Conservation (phyloP, 2,797 vertebrate genomes). For the Remorina albescens region DNA sequence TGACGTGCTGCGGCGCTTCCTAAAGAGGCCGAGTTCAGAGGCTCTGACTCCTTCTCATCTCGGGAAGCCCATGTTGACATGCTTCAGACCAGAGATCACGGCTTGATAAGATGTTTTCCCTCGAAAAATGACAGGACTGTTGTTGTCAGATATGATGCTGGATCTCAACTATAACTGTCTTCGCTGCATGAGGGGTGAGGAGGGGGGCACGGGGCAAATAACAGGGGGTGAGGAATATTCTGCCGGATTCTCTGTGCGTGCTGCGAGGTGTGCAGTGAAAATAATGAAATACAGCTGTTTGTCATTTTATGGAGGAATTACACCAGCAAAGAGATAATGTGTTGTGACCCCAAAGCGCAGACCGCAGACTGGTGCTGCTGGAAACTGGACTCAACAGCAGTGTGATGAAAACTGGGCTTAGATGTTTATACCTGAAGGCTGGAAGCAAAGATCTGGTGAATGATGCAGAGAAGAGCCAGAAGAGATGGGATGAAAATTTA, state of each 20-base stretch:
- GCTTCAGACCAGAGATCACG: conserved; percentile 5
- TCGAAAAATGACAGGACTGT: conserved; percentile 19
- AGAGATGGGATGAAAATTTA: too few relatives aligned
- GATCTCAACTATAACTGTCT: conserved; percentile 15
- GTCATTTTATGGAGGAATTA: background rate
- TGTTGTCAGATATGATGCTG: conserved; percentile 4
- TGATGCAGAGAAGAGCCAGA: too few relatives aligned
- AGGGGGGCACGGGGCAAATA: background rate
- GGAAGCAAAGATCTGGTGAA: too few relatives aligned
- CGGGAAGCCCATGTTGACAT: background rate
- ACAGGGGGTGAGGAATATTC: conserved; percentile 13
- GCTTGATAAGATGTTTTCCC: conserved; percentile 10
- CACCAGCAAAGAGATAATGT: too few relatives aligned
- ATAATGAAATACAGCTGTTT: conserved; percentile 3
- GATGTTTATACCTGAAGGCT: too few relatives aligned
- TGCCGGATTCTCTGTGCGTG: conserved; percentile 18
- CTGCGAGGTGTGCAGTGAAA: background rate
- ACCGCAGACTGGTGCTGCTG: too few relatives aligned
- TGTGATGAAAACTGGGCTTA: too few relatives aligned
- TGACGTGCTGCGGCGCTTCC: conserved; percentile 16
- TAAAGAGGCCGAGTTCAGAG: conserved; percentile 1
- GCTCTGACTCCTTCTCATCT: conserved; percentile 17
- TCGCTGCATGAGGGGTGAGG: conserved; percentile 15
- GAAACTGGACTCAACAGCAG: too few relatives aligned
- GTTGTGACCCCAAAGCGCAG: too few relatives aligned